Conservation (phyloP, 2,113 vertebrate species). For the Lepus europaeus region DNA sequence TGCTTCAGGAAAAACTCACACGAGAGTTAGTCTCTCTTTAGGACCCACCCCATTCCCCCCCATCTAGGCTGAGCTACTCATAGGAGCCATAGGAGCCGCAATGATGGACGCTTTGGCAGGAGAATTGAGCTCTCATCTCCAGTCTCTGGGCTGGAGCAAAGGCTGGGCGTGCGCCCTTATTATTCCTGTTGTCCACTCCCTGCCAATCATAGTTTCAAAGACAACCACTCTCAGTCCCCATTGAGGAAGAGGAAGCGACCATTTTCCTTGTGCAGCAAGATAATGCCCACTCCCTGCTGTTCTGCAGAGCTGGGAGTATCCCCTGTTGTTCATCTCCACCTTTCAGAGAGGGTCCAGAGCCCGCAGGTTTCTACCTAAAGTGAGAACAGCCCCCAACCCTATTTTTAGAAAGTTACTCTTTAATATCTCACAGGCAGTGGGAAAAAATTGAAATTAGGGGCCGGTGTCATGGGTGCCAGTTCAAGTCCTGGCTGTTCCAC, state of each 20-base stretch:
- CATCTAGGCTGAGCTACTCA: background rate
- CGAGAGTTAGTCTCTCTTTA: background rate
- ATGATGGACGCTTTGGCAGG: background rate
- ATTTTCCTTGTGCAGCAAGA: background rate
- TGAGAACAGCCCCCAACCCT: background rate
- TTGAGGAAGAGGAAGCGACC: background rate
- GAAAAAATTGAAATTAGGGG: background rate
- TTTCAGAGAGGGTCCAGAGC: conserved; percentile 1
- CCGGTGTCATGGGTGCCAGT: background rate
- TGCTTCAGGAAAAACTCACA: background rate
- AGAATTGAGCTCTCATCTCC: background rate
- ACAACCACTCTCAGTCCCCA: background rate
- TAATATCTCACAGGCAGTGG: background rate
- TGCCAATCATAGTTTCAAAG: background rate
- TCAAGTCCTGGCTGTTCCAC: too few relatives aligned
- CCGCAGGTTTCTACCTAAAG: background rate
- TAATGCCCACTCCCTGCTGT: background rate
- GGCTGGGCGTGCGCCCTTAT: background rate
- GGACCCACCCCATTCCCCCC: background rate
- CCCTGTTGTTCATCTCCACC: background rate
- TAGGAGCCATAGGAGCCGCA: background rate
- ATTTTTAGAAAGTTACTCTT: background rate
- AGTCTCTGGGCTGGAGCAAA: background rate
- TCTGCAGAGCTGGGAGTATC: background rate
- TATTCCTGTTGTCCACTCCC: background rate